Conservation (phyloP, 2,888 invertebrate species). For the Euzophera pinguis region DNA sequence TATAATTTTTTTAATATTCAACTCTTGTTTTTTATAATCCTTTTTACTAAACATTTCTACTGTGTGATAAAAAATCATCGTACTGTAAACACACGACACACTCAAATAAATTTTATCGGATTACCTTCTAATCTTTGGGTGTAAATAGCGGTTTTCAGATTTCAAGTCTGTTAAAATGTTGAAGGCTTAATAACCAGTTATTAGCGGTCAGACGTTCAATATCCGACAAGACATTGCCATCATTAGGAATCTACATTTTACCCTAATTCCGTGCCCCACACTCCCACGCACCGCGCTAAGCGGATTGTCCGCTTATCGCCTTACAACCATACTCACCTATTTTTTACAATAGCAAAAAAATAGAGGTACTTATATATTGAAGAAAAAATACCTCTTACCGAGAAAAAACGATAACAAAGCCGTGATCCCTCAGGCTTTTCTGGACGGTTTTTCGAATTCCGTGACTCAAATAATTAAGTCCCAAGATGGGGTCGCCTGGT, state of each 20-base stretch:
- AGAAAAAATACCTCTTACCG: conserved; percentile 49
- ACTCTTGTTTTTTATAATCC: neutral
- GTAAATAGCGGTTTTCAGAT: conserved; percentile 13
- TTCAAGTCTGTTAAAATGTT: conserved; percentile 13
- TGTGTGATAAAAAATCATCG: neutral
- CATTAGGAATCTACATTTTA: conserved; percentile 71
- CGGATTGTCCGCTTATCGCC: conserved; percentile 75
- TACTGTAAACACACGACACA: neutral
- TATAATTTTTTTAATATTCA: neutral
- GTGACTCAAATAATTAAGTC: conserved; percentile 78
- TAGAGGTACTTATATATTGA: conserved; percentile 54
- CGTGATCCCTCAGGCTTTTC: conserved; percentile 67
- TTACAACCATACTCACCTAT: conserved; percentile 62
- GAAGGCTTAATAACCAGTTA: conserved; percentile 18
- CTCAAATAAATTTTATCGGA: conserved; percentile 1
- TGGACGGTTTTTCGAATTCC: conserved; percentile 69
- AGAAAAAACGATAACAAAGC: conserved; percentile 64
- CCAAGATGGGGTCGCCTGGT: conserved; percentile 60
- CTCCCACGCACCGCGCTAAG: conserved; percentile 63
- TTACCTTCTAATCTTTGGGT: neutral
- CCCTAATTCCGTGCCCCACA: conserved; percentile 56
- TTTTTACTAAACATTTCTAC: neutral
- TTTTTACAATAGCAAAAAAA: conserved; percentile 64
- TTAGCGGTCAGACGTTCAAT: conserved; percentile 23
- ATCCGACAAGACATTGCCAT: conserved; percentile 35